Evolutionary conservation across 1,140 invertebrate species (phyloP), one percentile per base, ranked within the genome.

Genomic region (Drosophila simulans): DNA sequence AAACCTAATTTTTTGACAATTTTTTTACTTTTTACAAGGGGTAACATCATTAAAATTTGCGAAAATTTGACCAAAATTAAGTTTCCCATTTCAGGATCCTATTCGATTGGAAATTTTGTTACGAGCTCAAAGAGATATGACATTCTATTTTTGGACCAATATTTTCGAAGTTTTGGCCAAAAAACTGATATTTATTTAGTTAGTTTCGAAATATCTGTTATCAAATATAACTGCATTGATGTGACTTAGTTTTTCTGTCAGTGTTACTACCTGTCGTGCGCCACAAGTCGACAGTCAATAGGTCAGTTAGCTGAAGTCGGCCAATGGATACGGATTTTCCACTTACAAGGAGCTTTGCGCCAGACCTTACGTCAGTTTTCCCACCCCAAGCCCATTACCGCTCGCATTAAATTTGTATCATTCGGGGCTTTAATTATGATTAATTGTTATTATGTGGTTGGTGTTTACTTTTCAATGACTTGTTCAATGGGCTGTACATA

Each of bases 341-440:
- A 57, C 65, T 68, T 22, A 42, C 39, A 77, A 77, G 54, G 53
- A 42, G 62, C 57, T 58, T 70, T 51, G 48, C 31, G 17, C 35
- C 20, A 15, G 11, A 10, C 48, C 37, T 11, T 42, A 25, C 27
- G 27, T 45, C 55, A 43, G 3, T 34, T 35, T 4, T n/a, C 27
- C 13, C 20, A 12, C 31, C n/a, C 22, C 35, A 27, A 35, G 13
- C 31, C 4, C 39, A 10, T 7, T 7, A 15, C 8, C 31, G 37
- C 13, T 39, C 31, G 27, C 55, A 22, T 15, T 20, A 59, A 65
- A 70, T 70, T 70, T 71, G 68, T 57, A 56, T 57, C 68, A 49
- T 71, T 70, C 22, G 42, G 57, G 43, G 56, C 65, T 78, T 79
- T 86, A 86, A 86, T 86, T 88, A 83, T 86, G 83, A 86, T 86